phyloP scores from a whole-genome alignment of 2,888 invertebrate species.

The Napeogenes sylphis region DNA sequence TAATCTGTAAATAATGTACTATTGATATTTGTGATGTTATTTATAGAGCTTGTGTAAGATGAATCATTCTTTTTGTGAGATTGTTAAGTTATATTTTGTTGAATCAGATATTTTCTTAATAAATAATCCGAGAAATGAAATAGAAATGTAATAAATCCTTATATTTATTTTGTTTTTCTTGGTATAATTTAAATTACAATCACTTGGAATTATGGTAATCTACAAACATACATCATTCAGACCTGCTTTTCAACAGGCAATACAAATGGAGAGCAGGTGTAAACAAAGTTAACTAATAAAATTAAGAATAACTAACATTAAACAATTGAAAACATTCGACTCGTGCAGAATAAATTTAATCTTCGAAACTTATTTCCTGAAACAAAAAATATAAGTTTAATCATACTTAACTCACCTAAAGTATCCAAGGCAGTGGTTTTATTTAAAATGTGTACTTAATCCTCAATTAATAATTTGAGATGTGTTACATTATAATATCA shows the following conservation, averaged over 20 bases:
- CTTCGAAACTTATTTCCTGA: conserved; percentile 58
- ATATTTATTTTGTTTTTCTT: conserved; percentile 61
- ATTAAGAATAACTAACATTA: conserved; percentile 22
- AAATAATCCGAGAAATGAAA: conserved; percentile 52
- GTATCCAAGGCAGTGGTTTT: no score
- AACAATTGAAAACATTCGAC: conserved; percentile 15
- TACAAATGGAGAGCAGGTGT: conserved; percentile 57
- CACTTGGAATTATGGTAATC: conserved; percentile 61
- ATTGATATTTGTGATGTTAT: conserved; percentile 60
- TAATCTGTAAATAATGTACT: conserved; percentile 69
- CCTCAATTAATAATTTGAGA: no score
- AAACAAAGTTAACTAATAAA: conserved; percentile 37
- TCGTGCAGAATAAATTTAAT: conserved; percentile 15
- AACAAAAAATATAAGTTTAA: conserved; percentile 41
- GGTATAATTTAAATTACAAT: conserved; percentile 62
- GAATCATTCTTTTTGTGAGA: conserved; percentile 39
- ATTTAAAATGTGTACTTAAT: no score
- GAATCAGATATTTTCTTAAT: conserved; percentile 36
- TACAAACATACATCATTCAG: conserved; percentile 57
- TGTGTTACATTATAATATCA: no score
- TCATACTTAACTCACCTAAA: no score
- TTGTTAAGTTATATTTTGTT: conserved; percentile 35
- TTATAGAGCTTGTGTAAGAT: conserved; percentile 56
- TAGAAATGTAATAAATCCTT: conserved; percentile 61
- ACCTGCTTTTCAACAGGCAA: conserved; percentile 57